These are phyloP conservation scores for Crax fasciolata DNA, from an alignment of 2,797 vertebrate genomes.

Conservation along the genomic window DNA sequence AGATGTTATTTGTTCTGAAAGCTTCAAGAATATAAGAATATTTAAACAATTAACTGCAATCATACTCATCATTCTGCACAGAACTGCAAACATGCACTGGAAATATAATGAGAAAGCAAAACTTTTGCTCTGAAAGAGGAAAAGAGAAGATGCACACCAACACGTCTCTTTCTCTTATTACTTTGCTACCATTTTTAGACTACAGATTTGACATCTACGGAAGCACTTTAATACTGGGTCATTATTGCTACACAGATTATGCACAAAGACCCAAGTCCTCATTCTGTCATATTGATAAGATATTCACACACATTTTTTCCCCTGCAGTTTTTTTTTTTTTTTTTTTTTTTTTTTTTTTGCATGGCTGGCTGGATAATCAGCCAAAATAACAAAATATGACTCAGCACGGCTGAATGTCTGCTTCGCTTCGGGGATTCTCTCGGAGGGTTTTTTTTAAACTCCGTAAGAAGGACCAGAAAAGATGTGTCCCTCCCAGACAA, in stretches of 20 bases:
- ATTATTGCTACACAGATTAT: slow-evolving; percentile 22
- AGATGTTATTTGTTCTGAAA: slow-evolving; percentile 35
- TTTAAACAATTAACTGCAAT: slow-evolving; percentile 55
- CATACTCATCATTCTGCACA: not conserved
- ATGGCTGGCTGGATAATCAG: slow-evolving; percentile 55
- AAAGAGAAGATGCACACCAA: slow-evolving; percentile 30
- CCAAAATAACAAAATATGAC: slow-evolving; percentile 65
- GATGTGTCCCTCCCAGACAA: not conserved
- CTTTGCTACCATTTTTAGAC: slow-evolving; percentile 41
- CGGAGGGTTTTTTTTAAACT: not conserved
- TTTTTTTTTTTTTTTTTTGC: slow-evolving; percentile 41
- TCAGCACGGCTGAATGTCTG: slow-evolving; percentile 42
- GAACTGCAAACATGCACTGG: not conserved
- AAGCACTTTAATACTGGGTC: slow-evolving; percentile 47
- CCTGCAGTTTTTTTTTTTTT: slow-evolving; percentile 8
- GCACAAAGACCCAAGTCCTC: slow-evolving; percentile 55
- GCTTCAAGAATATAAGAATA: slow-evolving; percentile 24
- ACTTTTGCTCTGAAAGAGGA: slow-evolving; percentile 8
- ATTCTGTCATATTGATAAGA: slow-evolving; percentile 55
- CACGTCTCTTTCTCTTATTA: slow-evolving; percentile 15
- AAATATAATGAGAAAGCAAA: slow-evolving; percentile 40
- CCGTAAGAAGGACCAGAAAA: not conserved
- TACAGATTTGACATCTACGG: slow-evolving; percentile 33
- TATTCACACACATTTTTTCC: not conserved
- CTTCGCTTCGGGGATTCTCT: not conserved